Evolutionary conservation across 1,140 invertebrate genomes (phyloP).

Genomic region (Amyelois transitella): DNA sequence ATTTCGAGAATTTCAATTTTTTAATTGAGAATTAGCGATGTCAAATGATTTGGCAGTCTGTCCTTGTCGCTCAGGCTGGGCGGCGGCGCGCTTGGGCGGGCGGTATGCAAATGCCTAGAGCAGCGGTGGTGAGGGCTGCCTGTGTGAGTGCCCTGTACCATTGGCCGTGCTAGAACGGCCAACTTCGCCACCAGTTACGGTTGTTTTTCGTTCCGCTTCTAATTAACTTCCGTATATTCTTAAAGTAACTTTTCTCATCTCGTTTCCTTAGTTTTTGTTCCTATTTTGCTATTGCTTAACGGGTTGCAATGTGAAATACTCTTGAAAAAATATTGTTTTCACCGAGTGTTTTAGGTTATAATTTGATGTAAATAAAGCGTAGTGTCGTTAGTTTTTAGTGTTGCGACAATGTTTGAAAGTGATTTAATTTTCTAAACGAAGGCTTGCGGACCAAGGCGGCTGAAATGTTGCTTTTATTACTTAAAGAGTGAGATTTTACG

Average conservation of each 20-base stretch:
- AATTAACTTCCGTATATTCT: slow-evolving; percentile 74
- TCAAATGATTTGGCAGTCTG: slow-evolving; percentile 38
- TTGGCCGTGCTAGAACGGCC: slow-evolving; percentile 70
- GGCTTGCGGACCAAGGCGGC: slow-evolving; percentile 43
- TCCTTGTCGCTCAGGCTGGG: slow-evolving; percentile 67
- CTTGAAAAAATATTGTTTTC: slow-evolving; percentile 24
- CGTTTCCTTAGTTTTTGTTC: slow-evolving; percentile 47
- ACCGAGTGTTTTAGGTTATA: slow-evolving; percentile 45
- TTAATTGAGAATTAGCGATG: slow-evolving; percentile 40
- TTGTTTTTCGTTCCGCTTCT: slow-evolving; percentile 72
- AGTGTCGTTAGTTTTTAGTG: slow-evolving; percentile 52
- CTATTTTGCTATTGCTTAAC: slow-evolving; percentile 36
- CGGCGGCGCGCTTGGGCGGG: slow-evolving; percentile 69
- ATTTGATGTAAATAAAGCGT: slow-evolving; percentile 49
- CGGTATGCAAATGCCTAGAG: slow-evolving; percentile 70
- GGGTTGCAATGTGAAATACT: slow-evolving; percentile 24
- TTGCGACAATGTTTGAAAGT: slow-evolving; percentile 58
- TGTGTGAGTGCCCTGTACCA: slow-evolving; percentile 69
- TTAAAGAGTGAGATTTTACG: slow-evolving; percentile 71
- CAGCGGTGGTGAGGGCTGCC: slow-evolving; percentile 43
- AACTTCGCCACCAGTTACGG: slow-evolving; percentile 73
- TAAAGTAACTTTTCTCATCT: slow-evolving; percentile 73
- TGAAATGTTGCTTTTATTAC: slow-evolving; percentile 72
- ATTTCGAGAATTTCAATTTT: slow-evolving; percentile 18
- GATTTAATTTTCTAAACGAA: slow-evolving; percentile 46